A percentile compares a stretch with the other conserved stretches of the same genome.
These are phyloP conservation scores for Itoplectis maculator DNA, from an alignment of 2,888 invertebrate genomes.

Conservation along the genomic window DNA sequence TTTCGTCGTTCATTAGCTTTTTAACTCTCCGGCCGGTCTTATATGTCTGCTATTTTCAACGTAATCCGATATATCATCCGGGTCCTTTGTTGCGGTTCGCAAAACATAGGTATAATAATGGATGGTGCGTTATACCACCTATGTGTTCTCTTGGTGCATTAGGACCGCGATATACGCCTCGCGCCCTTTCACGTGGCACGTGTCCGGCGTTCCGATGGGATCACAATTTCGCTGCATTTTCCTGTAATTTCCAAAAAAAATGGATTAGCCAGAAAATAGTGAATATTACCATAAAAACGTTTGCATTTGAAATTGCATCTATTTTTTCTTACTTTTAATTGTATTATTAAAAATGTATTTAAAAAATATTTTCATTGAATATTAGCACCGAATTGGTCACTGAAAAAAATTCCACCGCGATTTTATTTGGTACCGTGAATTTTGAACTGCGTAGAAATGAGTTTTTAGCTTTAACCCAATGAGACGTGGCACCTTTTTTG, in stretches of 20 bases:
- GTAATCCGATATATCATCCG: slow-evolving; percentile 72
- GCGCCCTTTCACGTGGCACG: slow-evolving; percentile 59
- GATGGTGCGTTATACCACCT: slow-evolving; percentile 50
- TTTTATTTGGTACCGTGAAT: too few species aligned
- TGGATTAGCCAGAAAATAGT: background rate
- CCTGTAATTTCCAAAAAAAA: background rate
- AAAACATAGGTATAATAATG: slow-evolving; percentile 69
- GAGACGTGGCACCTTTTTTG: too few species aligned
- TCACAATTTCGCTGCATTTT: background rate
- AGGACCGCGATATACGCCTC: slow-evolving; percentile 60
- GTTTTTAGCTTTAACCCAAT: too few species aligned
- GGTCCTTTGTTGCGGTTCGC: slow-evolving; percentile 72
- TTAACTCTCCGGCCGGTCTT: slow-evolving; percentile 43
- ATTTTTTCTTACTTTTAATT: too few species aligned
- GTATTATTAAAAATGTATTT: too few species aligned
- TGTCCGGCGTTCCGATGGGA: slow-evolving; percentile 15
- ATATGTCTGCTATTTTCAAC: slow-evolving; percentile 56
- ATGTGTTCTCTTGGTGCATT: slow-evolving; percentile 46
- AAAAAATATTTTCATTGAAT: too few species aligned
- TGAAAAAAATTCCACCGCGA: too few species aligned
- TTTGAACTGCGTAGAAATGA: too few species aligned
- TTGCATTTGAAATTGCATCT: too few species aligned
- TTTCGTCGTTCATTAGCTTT: slow-evolving; percentile 70
- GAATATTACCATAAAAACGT: too few species aligned
- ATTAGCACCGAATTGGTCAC: too few species aligned